Base-by-base conservation (phyloP, 1,140 invertebrate species). In the Dendroctonus ponderosae region DNA sequence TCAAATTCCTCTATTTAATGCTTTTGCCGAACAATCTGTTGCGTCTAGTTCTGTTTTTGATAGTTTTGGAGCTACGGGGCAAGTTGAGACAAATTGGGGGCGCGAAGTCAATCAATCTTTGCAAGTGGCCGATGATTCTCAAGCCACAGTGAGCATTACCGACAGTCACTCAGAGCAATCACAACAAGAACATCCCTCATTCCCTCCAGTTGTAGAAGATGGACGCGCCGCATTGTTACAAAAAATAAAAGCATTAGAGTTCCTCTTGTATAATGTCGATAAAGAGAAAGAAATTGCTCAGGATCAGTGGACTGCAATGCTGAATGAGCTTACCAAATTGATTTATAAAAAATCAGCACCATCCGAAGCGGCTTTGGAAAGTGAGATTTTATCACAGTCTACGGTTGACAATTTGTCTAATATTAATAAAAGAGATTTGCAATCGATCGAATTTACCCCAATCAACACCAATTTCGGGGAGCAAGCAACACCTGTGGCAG, bases 171-270 rank as follows among this genome's bases (percentile, higher is more conserved):
- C 49, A 12, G 11, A 8, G 37, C 6, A 26, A n/a, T 54, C 12
- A 39, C 14, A 58, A 4, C 11, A 15, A 5, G 11, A 5, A 50
- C 26, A 43, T 61, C 5, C 7, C 37, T 48, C 6, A 38, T 9
- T 48, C 12, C 54, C 59, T 9, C 62, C 62, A 41, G 41, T 67
- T 15, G 42, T 68, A 12, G 66, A 68, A 51, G 67, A 72, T 14
- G 70, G 61, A 1, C 71, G 70, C 58, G 70, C 72, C 62, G 72
- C 75, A 40, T 58, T 77, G 39, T 40, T 70, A 42, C 60, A 71
- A 9, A 79, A 79, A 68, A 76, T 78, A n/a, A 76, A 76, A 72
- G 72, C 77, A 8, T 62, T 79, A 11, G 77, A 79, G 67, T 74
- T 79, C 62, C 72, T 79, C 64, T 46, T 79, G 14, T 76, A 71